These are phyloP conservation scores for Propithecus coquereli DNA, from an alignment of 2,113 vertebrate genomes.

Conservation along the genomic window DNA sequence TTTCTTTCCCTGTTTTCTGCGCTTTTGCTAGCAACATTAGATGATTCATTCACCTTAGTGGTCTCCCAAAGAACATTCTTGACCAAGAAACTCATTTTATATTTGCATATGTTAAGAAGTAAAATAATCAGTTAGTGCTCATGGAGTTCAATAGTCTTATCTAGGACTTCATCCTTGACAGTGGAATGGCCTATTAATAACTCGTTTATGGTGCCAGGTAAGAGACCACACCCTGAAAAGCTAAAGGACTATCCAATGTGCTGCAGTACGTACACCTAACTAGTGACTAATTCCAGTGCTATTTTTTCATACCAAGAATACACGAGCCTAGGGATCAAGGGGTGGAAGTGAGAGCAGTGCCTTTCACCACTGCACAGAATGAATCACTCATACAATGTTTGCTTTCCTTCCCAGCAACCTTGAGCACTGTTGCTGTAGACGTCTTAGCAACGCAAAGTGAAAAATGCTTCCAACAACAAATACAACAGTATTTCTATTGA, in stretches of 20 bases:
- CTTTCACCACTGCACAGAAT: background rate
- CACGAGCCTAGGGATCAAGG: background rate
- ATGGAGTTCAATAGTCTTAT: background rate
- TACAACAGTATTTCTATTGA: background rate
- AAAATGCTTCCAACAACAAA: background rate
- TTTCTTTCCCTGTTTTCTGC: background rate
- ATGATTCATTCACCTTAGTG: background rate
- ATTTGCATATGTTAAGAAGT: background rate
- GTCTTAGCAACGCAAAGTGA: background rate
- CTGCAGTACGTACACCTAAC: no score
- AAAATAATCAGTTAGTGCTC: background rate
- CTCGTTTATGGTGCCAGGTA: no score
- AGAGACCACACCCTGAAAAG: background rate
- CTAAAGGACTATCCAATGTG: background rate
- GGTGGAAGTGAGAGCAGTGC: background rate
- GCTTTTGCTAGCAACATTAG: background rate
- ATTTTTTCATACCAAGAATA: background rate
- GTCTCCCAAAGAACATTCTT: background rate
- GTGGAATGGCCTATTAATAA: background rate
- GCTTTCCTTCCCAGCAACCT: background rate
- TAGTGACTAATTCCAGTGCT: background rate
- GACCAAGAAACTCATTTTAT: background rate
- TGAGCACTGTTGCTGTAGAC: background rate
- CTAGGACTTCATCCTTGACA: background rate
- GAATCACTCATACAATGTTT: background rate